Base-by-base conservation (phyloP, 1,140 invertebrate genomes). In the Drosophila baimaii region DNA sequence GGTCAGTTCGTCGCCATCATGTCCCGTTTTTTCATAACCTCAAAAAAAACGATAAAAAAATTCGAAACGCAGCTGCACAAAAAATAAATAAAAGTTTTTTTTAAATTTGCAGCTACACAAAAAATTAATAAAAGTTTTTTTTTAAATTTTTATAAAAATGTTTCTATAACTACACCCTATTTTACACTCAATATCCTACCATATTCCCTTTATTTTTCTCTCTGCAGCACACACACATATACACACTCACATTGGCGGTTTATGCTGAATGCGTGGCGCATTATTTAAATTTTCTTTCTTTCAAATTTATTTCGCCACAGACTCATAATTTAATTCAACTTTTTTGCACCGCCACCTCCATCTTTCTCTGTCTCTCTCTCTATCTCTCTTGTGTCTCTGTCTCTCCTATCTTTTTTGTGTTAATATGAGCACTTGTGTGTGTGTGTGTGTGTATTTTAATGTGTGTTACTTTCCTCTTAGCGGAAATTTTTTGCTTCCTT, bases 281-380 rank as follows among this genome's bases (percentile, higher is more conserved):
- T 79, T 79, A 79, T 80, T 79, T 75, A 79, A 70, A 75, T 80
- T 70, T 80, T 71, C 68, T 76, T 81, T 80, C 71, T 76, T 76
- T 71, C 44, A 47, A 76, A 81, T 80, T 80, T 80, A 80, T 80
- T 80, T 79, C 58, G 27, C 58, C 70, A 44, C 70, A 68, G 57
- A 46, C 62, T 74, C 71, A 75, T 79, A 80, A 75, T 80, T 79
- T 80, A 74, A 80, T 75, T 69, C 56, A 51, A 62, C 44, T 79
- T 79, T 79, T 79, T 63, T 49, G 8, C 57, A 19, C 19, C 12
- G 19, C 15, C n/a, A 31, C 29, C 19, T 57, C 44, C 23, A 15
- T 21, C 61, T 43, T 10, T 52, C 31, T 43, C n/a, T 33, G 1
- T 27, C 33, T 17, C 43, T n/a, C n/a, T n/a, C n/a, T n/a, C 27